These are phyloP conservation scores for Ailuropoda melanoleuca DNA, from an alignment of 2,113 vertebrate species.

Conservation along the genomic window DNA sequence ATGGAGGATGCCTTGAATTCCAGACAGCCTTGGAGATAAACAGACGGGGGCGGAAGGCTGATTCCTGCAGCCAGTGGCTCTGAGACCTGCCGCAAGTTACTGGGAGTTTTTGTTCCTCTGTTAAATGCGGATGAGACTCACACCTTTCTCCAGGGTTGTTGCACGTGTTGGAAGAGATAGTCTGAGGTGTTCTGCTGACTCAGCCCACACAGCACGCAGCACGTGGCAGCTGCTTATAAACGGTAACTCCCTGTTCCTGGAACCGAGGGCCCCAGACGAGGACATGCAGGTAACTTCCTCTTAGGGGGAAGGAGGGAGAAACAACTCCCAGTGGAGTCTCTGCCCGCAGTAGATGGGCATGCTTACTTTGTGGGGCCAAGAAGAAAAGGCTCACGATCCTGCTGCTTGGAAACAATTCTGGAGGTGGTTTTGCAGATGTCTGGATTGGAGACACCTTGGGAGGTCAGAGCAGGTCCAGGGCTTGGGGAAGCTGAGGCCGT, in stretches of 20 bases:
- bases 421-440: neutral
- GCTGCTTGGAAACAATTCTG: neutral
- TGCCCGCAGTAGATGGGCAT: neutral
- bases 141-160: neutral
- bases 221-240: neutral
- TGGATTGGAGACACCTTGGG: neutral
- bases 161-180: neutral
- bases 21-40: neutral
- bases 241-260: neutral
- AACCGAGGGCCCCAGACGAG: neutral
- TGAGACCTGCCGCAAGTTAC: neutral
- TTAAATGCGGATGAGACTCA: neutral
- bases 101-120: neutral
- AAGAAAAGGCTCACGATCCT: neutral
- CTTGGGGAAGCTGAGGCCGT: neutral
- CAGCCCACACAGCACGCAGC: no score
- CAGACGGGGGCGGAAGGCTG: neutral
- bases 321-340: neutral
- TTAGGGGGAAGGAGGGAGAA: neutral
- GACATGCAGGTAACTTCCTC: neutral
- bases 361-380: neutral
- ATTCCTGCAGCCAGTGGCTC: neutral
- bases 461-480: neutral
- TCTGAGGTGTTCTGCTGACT: no score
- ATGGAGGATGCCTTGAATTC: neutral